Percentiles rank a stretch among this genome's conserved stretches.
Evolutionary conservation across 2,888 invertebrate species (phyloP).

Genomic region (Himalopsyche japonica): DNA sequence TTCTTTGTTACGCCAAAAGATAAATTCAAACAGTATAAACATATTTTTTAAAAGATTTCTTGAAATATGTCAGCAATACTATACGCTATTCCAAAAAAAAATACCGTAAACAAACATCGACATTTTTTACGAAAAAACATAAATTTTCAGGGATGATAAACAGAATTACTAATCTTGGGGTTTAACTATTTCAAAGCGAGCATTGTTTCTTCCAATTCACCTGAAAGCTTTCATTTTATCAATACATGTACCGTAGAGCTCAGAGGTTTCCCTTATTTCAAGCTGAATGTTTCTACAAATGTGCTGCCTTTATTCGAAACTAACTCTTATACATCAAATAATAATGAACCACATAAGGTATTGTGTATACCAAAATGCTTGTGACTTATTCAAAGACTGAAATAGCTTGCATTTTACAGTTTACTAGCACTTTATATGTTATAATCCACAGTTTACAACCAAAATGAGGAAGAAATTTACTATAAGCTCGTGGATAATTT

Average conservation of each 20-base stretch:
- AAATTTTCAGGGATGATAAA: not conserved
- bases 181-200: conserved; percentile 11
- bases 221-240: conserved; percentile 12
- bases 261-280: not conserved
- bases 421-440: not conserved
- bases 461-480: too few relatives aligned
- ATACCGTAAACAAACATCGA: too few relatives aligned
- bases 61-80: too few relatives aligned
- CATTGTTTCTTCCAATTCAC: conserved; percentile 13
- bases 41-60: too few relatives aligned
- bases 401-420: not conserved
- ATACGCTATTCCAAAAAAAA: too few relatives aligned
- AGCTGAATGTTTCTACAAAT: not conserved
- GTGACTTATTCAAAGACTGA: not conserved
- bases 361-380: not conserved
- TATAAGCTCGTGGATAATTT: too few relatives aligned
- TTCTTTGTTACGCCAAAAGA: too few relatives aligned
- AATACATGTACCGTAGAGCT: not conserved
- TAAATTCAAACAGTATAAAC: too few relatives aligned
- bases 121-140: not conserved
- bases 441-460: too few relatives aligned
- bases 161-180: conserved; percentile 12
- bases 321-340: not conserved
- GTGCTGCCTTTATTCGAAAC: not conserved
- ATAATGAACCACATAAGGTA: not conserved